Conservation (phyloP, 2,888 invertebrate genomes). For the Reticulitermes lucifugus region DNA sequence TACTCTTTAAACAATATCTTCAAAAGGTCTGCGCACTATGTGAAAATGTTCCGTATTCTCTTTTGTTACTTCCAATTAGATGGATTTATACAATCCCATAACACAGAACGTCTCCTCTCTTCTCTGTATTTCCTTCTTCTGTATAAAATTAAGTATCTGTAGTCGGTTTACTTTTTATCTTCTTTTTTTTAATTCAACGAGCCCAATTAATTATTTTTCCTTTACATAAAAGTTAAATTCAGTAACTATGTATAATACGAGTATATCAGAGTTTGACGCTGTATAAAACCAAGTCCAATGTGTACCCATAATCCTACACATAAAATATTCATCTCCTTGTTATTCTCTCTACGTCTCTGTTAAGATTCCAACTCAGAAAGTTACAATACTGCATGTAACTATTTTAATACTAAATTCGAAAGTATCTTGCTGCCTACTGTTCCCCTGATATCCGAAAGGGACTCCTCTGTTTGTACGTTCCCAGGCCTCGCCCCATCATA, state of each 20-base stretch:
- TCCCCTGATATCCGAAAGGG: too few species aligned
- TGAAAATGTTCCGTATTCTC: not conserved
- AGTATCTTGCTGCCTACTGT: too few species aligned
- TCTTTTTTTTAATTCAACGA: not conserved
- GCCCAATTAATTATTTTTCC: constrained; percentile 29
- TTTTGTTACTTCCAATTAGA: not conserved
- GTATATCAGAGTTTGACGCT: not conserved
- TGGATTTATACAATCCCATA: not conserved
- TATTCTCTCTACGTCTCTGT: not conserved
- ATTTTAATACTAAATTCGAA: too few species aligned
- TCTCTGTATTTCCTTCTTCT: not conserved
- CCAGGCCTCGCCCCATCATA: too few species aligned
- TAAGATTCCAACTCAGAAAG: not conserved
- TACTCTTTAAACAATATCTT: not conserved
- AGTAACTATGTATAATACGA: not conserved
- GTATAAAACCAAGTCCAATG: not conserved
- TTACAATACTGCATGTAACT: too few species aligned
- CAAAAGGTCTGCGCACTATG: not conserved
- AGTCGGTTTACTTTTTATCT: not conserved
- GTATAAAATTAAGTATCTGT: not conserved
- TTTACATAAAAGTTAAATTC: not conserved
- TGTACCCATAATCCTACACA: not conserved
- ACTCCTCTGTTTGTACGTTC: too few species aligned
- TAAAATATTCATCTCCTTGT: not conserved
- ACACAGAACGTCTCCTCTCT: not conserved